Evolutionary conservation across 2,797 vertebrate species (phyloP), one percentile per base, ranked within the genome.

Genomic region (Lepilemur septentrionalis): DNA sequence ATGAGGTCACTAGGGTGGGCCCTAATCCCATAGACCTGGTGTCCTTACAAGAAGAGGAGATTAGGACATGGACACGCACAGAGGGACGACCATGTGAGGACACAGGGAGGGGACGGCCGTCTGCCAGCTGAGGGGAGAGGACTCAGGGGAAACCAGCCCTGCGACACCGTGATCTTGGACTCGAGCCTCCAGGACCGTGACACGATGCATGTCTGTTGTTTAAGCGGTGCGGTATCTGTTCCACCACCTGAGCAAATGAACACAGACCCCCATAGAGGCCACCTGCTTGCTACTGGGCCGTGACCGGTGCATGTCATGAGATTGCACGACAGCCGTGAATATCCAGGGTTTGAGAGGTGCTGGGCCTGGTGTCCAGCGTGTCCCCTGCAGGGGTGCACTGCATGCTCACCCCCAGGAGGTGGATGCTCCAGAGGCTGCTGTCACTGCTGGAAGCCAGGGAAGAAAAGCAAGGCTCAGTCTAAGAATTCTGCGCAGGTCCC

Each of bases 51-150:
- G 30, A 30, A 69, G n/a, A 50, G 4, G 32, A 30, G 5, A 25
- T 23, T 17, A 46, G 69, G 43, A 46, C 67, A 32, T 4, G 4
- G 43, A 41, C 7, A 1, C 0, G 0, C 70, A 11, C 13, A 2
- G 28, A n/a, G 22, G 20, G 65, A 80, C 0, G 1, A 3, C 32
- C 25, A 8, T 0, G 0, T 2, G 57, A 55, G 59, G 69, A 83
- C 93, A 9, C 30, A 1, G 69, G 52, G 80, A 41, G 43, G 2
- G 5, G 41, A 15, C 0, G 10, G 20, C 32, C 0, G 0, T 25
- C 78, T 35, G 0, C 25, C 46, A 4, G 3, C 13, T 4, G 1
- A 14, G 48, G 69, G 48, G 50, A 12, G 61, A 35, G 73, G 10
- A 7, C 75, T 32, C 2, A 0, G 18, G 65, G 7, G 48, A 38